Percentiles rank a stretch among this genome's conserved stretches.
Evolutionary conservation across 2,888 invertebrate genomes (phyloP).

Genomic region (Aleiodes alternator): DNA sequence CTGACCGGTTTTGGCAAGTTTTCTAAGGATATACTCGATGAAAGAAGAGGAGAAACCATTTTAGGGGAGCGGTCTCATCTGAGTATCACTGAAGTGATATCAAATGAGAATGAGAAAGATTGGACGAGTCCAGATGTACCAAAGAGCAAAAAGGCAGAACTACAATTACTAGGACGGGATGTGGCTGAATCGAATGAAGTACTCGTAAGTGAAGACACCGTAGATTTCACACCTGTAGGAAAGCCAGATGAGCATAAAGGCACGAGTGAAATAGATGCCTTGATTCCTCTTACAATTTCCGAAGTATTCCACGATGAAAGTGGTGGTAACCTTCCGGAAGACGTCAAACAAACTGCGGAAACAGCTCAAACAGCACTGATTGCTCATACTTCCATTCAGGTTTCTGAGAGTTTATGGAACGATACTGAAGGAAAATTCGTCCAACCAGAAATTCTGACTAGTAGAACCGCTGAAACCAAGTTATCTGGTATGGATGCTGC

Average conservation of each 20-base stretch:
- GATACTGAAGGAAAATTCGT: too few species aligned
- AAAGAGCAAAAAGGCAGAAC: conserved; percentile 67
- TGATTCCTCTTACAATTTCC: conserved; percentile 60
- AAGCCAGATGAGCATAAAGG: conserved; percentile 52
- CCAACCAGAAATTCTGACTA: conserved; percentile 58
- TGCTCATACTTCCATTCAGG: not conserved
- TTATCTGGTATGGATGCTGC: conserved; percentile 51
- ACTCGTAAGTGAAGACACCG: conserved; percentile 51
- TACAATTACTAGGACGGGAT: conserved; percentile 67
- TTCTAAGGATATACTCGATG: conserved; percentile 53
- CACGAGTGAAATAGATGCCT: conserved; percentile 54
- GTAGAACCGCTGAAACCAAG: conserved; percentile 66
- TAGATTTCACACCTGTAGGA: conserved; percentile 43
- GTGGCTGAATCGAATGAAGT: conserved; percentile 63
- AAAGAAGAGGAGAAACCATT: conserved; percentile 57
- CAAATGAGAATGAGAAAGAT: conserved; percentile 62
- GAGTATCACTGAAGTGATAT: conserved; percentile 59
- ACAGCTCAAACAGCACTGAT: conserved; percentile 52
- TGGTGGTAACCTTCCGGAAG: conserved; percentile 50
- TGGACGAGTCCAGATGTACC: conserved; percentile 59
- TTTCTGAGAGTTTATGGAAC: conserved; percentile 49
- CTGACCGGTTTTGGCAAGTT: conserved; percentile 62
- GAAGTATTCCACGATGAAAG: conserved; percentile 59
- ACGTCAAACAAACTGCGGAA: conserved; percentile 51
- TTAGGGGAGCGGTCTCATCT: conserved; percentile 65